Evolutionary conservation across 2,797 vertebrate genomes (phyloP).

Genomic region (Sebastes itinus): DNA sequence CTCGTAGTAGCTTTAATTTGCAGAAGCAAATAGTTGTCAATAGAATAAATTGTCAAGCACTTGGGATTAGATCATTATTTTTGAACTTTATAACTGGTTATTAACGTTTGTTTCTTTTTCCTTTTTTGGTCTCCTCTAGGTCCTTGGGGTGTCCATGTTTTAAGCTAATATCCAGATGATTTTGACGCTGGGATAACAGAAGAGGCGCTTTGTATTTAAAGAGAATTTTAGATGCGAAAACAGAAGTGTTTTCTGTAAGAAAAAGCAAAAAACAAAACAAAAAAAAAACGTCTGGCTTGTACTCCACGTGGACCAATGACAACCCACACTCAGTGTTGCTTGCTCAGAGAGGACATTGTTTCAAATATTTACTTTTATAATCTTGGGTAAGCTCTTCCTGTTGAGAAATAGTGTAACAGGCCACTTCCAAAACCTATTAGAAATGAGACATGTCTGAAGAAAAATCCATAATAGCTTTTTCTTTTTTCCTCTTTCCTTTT

Average conservation of each 20-base stretch:
- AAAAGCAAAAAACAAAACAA: conserved; percentile 67
- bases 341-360: conserved; percentile 91
- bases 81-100: conserved; percentile 21
- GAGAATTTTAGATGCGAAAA: conserved; percentile 93
- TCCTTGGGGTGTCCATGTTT: conserved; percentile 99
- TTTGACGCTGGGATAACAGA: conserved; percentile 89
- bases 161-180: conserved; percentile 87
- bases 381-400: conserved; percentile 86
- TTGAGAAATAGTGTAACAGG: conserved; percentile 78
- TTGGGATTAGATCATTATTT: neutral
- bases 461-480: conserved; percentile 79
- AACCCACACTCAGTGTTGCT: conserved; percentile 98
- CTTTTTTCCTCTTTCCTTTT: conserved; percentile 14
- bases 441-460: conserved; percentile 81
- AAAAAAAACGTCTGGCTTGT: conserved; percentile 89
- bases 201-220: conserved; percentile 90
- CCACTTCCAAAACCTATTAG: conserved; percentile 84
- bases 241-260: conserved; percentile 92
- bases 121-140: conserved; percentile 81
- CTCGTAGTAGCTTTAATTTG: neutral
- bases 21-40: neutral
- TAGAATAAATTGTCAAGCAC: neutral
- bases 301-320: conserved; percentile 93
- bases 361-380: conserved; percentile 86
- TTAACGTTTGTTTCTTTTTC: conserved; percentile 33